These are phyloP conservation scores for Periophthalmus modestus DNA, from an alignment of 2,113 vertebrate genomes.

Conservation along the genomic window DNA sequence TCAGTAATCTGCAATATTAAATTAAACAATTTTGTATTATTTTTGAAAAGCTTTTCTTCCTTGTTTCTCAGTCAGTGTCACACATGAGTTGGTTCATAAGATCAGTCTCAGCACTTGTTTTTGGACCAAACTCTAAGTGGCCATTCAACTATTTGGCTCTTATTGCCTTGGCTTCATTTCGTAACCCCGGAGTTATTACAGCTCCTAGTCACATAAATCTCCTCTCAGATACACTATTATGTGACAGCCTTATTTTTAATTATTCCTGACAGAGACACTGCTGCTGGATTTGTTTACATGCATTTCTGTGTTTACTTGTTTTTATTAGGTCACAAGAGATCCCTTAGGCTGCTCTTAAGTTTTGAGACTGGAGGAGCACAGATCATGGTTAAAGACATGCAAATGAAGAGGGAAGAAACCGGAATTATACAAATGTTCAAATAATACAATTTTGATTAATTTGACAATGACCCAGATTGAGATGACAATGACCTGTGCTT, in stretches of 20 bases:
- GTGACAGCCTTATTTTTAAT: slow-evolving; percentile 9
- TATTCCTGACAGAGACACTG: slow-evolving; percentile 11
- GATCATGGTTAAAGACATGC: slow-evolving; percentile 9
- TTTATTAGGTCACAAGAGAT: slow-evolving; percentile 13
- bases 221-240: neutral
- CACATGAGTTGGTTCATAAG: neutral
- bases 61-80: neutral
- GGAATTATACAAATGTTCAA: neutral
- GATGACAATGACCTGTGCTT: slow-evolving; percentile 3
- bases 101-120: neutral
- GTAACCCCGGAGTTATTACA: neutral
- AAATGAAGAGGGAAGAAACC: neutral
- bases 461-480: slow-evolving; percentile 11
- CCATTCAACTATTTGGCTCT: neutral
- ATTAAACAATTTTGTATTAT: neutral
- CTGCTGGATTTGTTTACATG: slow-evolving; percentile 7
- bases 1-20: no score
- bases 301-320: slow-evolving; percentile 11
- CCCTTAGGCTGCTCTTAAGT: slow-evolving; percentile 10
- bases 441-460: neutral
- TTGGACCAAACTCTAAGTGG: slow-evolving; percentile 8
- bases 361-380: slow-evolving; percentile 1
- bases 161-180: neutral
- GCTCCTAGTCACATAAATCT: neutral
- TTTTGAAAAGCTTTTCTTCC: neutral